Conservation (phyloP, 2,113 vertebrate genomes). For the Cricetomys ansorgei region DNA sequence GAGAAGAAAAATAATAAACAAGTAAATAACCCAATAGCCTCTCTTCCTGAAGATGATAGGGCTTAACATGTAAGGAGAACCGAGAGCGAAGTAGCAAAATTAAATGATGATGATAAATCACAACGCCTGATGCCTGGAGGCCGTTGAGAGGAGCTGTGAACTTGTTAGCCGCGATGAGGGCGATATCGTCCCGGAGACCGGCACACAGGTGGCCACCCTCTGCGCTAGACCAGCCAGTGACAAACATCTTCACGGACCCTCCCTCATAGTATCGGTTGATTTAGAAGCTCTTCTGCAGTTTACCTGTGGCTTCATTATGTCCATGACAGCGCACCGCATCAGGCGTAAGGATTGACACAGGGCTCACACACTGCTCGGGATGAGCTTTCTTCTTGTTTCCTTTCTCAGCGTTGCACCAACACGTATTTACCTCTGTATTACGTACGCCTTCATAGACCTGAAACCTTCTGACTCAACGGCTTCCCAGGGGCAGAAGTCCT, state of each 20-base stretch:
- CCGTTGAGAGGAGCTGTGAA: slow-evolving; percentile 56
- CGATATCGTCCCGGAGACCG: background rate
- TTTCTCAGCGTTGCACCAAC: background rate
- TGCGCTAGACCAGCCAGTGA: slow-evolving; percentile 2
- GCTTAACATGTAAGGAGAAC: background rate
- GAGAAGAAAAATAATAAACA: too few species aligned
- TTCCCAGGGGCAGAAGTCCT: background rate
- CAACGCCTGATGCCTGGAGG: slow-evolving; percentile 42
- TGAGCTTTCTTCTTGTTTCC: background rate
- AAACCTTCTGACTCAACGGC: slow-evolving; percentile 42
- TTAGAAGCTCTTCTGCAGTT: background rate
- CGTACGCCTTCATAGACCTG: background rate
- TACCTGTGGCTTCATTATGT: background rate
- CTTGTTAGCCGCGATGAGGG: slow-evolving; percentile 63
- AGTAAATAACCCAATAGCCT: too few species aligned
- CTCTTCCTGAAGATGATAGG: slow-evolving; percentile 34
- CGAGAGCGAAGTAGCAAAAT: slow-evolving; percentile 60
- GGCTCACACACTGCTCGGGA: background rate
- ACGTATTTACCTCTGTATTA: slow-evolving; percentile 1
- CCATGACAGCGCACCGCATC: background rate
- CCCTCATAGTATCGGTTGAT: background rate
- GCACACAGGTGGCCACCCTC: background rate
- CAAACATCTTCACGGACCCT: background rate
- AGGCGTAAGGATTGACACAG: background rate
- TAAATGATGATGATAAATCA: slow-evolving; percentile 69